Percentiles rank a stretch among this genome's conserved stretches.
phyloP scores from a whole-genome alignment of 2,113 vertebrate species.

The Pelvicachromis taeniatus region DNA sequence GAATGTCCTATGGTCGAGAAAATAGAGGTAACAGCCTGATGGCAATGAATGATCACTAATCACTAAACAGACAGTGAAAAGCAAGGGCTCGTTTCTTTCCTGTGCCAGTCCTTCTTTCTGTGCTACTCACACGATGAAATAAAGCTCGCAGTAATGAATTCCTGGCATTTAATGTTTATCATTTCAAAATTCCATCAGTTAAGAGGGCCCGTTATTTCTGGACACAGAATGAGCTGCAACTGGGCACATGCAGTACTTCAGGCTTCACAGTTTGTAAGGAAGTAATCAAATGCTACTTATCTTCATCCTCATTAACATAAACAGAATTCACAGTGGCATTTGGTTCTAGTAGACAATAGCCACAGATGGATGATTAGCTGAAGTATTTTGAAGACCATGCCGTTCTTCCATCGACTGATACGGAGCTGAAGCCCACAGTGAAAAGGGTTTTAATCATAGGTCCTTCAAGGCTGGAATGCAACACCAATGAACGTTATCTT shows the following conservation, averaged over 20 bases:
- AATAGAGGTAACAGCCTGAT: slow-evolving; percentile 49
- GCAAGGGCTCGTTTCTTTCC: slow-evolving; percentile 49
- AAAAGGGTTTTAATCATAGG: slow-evolving; percentile 56
- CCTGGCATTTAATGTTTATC: slow-evolving; percentile 21
- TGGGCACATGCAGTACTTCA: slow-evolving; percentile 32
- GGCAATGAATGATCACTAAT: slow-evolving; percentile 57
- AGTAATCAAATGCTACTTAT: slow-evolving; percentile 66
- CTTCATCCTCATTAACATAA: slow-evolving; percentile 63
- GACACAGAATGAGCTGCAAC: slow-evolving; percentile 10
- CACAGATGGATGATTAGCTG: slow-evolving; percentile 67
- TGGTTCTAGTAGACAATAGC: slow-evolving; percentile 56
- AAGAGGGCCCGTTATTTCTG: slow-evolving; percentile 27
- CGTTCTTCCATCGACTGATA: slow-evolving; percentile 37
- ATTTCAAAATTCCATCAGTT: not conserved
- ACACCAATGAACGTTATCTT: slow-evolving; percentile 6
- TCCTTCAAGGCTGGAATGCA: slow-evolving; percentile 35
- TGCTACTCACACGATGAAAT: slow-evolving; percentile 10
- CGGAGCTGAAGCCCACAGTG: slow-evolving; percentile 12
- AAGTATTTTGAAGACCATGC: slow-evolving; percentile 54
- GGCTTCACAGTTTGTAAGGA: slow-evolving; percentile 36
- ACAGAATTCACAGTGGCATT: slow-evolving; percentile 53
- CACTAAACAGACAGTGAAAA: slow-evolving; percentile 53
- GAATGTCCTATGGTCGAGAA: slow-evolving; percentile 27
- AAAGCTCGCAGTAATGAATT: slow-evolving; percentile 42
- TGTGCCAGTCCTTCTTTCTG: not conserved